phyloP scores from a whole-genome alignment of 2,888 invertebrate genomes.

The Nebria brevicollis region DNA sequence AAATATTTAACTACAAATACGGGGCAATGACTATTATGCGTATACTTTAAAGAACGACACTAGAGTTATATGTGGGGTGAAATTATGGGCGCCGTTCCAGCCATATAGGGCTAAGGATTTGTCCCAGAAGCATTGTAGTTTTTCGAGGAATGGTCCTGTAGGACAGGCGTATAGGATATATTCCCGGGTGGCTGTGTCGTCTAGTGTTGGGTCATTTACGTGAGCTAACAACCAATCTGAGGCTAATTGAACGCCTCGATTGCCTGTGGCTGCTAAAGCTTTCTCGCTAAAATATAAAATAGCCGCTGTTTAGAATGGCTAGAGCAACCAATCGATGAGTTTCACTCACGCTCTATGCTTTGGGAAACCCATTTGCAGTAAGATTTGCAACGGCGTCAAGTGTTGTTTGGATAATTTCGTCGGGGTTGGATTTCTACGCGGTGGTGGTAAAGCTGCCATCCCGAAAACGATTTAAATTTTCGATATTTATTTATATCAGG shows the following conservation, averaged over 20 bases:
- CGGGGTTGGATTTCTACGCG: slow-evolving; percentile 78
- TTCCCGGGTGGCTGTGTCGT: slow-evolving; percentile 81
- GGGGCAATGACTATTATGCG: not conserved
- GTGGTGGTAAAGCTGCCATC: slow-evolving; percentile 73
- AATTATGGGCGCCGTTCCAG: slow-evolving; percentile 92
- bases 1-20: not conserved
- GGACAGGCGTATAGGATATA: slow-evolving; percentile 91
- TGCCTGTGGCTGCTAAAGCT: slow-evolving; percentile 89
- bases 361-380: slow-evolving; percentile 90
- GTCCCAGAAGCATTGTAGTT: slow-evolving; percentile 80
- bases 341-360: slow-evolving; percentile 86
- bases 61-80: slow-evolving; percentile 89
- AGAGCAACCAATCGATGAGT: slow-evolving; percentile 14
- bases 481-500: slow-evolving; percentile 53
- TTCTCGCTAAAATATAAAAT: slow-evolving; percentile 73
- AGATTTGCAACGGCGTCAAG: slow-evolving; percentile 80
- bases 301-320: not conserved
- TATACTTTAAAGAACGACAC: slow-evolving; percentile 88
- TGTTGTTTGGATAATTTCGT: slow-evolving; percentile 79
- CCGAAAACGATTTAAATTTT: slow-evolving; percentile 52
- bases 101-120: slow-evolving; percentile 78
- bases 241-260: slow-evolving; percentile 86
- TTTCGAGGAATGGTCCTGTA: slow-evolving; percentile 77
- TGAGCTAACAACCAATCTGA: slow-evolving; percentile 92
- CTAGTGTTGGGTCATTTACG: slow-evolving; percentile 84